These are phyloP conservation scores for Pandemis corylana DNA, from an alignment of 2,888 invertebrate species.

Conservation along the genomic window DNA sequence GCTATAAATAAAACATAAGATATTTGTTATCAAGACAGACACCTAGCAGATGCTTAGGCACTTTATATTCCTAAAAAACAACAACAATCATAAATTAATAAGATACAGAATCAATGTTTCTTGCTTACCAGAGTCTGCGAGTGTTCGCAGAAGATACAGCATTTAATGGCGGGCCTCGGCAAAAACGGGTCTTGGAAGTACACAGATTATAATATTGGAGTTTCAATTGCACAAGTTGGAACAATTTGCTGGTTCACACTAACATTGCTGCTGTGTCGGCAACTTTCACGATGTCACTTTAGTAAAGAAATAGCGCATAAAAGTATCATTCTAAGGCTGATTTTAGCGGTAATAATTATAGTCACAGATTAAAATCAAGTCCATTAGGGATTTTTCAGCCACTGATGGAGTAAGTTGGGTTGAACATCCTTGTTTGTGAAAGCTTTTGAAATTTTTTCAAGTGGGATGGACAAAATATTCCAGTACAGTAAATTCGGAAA, in stretches of 20 bases:
- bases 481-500: no score
- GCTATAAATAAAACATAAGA: no score
- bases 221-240: conserved; percentile 82
- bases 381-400: no score
- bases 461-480: no score
- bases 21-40: not conserved
- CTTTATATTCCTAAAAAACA: conserved; percentile 35
- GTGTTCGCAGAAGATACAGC: conserved; percentile 70
- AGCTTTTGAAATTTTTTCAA: no score
- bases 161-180: conserved; percentile 53
- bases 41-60: not conserved
- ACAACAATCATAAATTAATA: conserved; percentile 41
- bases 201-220: conserved; percentile 80
- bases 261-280: conserved; percentile 54
- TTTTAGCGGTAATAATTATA: no score
- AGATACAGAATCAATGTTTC: conserved; percentile 47
- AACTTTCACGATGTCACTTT: not conserved
- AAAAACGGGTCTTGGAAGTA: conserved; percentile 75
- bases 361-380: no score
- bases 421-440: no score
- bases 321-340: not conserved
- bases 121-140: conserved; percentile 52
- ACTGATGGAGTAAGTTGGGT: no score
- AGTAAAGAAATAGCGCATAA: not conserved
- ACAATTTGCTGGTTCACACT: conserved; percentile 77